phyloP scores from a whole-genome alignment of 2,113 vertebrate genomes.

The Maccullochella peelii region DNA sequence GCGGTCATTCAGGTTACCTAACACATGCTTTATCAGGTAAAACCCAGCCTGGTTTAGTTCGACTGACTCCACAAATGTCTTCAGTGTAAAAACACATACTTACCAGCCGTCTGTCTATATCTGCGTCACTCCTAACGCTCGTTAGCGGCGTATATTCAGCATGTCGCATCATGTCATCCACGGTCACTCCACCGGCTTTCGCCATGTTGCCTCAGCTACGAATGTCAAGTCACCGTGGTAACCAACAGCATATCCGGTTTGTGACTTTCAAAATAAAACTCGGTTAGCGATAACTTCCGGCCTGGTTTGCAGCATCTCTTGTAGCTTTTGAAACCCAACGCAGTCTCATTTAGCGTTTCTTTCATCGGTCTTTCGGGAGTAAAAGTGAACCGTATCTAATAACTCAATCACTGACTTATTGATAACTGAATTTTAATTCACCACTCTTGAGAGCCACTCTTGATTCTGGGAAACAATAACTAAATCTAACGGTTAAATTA shows the following conservation, averaged over 20 bases:
- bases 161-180: constrained; percentile 73
- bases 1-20: constrained; percentile 45
- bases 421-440: too few relatives aligned
- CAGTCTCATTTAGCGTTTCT: too few relatives aligned
- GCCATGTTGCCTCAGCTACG: constrained; percentile 71
- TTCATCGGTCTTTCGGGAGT: too few relatives aligned
- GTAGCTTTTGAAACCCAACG: too few relatives aligned
- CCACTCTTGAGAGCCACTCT: too few relatives aligned
- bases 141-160: constrained; percentile 72
- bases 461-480: too few relatives aligned
- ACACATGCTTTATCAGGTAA: neutral
- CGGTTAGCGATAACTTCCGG: neutral
- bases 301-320: too few relatives aligned
- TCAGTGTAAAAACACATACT: constrained; percentile 1
- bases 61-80: neutral
- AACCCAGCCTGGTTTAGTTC: neutral
- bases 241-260: neutral
- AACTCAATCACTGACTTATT: too few relatives aligned
- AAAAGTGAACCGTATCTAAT: too few relatives aligned
- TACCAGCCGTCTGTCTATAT: constrained; percentile 81
- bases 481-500: too few relatives aligned
- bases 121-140: constrained; percentile 61
- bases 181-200: constrained; percentile 7
- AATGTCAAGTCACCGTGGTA: neutral
- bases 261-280: constrained; percentile 40